Evolutionary conservation across 2,113 vertebrate genomes (phyloP).

Genomic region (Seriola dumerili): DNA sequence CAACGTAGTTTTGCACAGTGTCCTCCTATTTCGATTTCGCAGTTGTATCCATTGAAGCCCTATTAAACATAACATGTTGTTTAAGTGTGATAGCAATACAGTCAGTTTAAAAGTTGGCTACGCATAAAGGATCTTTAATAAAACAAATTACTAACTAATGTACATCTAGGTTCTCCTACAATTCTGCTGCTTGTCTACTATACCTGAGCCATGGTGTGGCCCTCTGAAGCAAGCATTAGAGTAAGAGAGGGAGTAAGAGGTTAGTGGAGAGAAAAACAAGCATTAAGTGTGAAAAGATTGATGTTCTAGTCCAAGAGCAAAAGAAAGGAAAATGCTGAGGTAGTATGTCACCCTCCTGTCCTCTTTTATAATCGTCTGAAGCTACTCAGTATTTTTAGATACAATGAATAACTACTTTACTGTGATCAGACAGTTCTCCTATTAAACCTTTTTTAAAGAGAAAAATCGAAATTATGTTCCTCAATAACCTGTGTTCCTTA

Average conservation of each 20-base stretch:
- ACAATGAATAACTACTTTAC: not conserved
- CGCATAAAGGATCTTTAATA: not conserved
- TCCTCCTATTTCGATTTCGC: conserved; percentile 84
- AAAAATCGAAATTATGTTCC: too few relatives aligned
- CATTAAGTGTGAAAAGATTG: conserved; percentile 30
- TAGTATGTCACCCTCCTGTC: not conserved
- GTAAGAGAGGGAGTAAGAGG: conserved; percentile 67
- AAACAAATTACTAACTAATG: not conserved
- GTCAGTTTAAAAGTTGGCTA: not conserved
- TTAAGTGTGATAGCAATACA: conserved; percentile 1
- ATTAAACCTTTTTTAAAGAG: too few relatives aligned
- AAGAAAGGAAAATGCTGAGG: conserved; percentile 13
- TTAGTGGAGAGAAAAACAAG: conserved; percentile 63
- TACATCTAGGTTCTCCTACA: conserved; percentile 11
- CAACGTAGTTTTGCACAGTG: conserved; percentile 88
- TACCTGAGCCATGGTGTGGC: conserved; percentile 80
- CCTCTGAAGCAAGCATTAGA: conserved; percentile 81
- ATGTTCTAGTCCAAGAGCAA: not conserved
- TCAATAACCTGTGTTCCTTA: too few relatives aligned
- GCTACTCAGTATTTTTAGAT: not conserved
- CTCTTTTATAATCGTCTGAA: not conserved
- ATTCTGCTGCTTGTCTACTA: conserved; percentile 45
- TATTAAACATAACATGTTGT: conserved; percentile 58
- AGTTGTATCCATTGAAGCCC: conserved; percentile 91
- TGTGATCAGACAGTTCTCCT: not conserved